Conservation (phyloP, 2,888 invertebrate genomes). For the Brachypalpus laphriformis region DNA sequence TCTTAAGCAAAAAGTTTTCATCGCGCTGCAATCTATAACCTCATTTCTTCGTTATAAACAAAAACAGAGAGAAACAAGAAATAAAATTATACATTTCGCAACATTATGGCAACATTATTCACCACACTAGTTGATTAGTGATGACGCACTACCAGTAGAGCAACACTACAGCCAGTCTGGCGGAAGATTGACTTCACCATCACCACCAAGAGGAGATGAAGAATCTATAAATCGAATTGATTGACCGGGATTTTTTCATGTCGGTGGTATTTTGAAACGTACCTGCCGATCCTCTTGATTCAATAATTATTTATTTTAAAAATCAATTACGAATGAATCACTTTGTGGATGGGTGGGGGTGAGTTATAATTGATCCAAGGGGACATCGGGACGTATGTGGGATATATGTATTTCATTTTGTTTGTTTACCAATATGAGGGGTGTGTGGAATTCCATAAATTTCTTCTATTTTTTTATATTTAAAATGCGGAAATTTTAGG, state of each 20-base stretch:
- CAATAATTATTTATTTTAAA: neutral
- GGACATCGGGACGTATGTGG: slow-evolving; percentile 12
- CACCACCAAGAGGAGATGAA: neutral
- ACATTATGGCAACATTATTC: slow-evolving; percentile 67
- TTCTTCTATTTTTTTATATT: neutral
- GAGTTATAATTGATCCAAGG: neutral
- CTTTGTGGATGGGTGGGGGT: neutral
- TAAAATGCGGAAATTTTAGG: neutral
- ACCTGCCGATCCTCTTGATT: neutral
- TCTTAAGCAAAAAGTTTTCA: slow-evolving; percentile 52
- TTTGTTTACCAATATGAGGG: neutral
- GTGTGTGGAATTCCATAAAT: slow-evolving; percentile 4
- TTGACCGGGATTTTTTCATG: slow-evolving; percentile 32
- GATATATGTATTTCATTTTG: neutral
- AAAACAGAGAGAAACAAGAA: slow-evolving; percentile 18
- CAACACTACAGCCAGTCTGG: slow-evolving; percentile 13
- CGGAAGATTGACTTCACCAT: neutral
- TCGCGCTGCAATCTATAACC: slow-evolving; percentile 60
- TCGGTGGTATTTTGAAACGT: slow-evolving; percentile 36
- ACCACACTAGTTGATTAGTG: slow-evolving; percentile 27
- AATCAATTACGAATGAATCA: neutral
- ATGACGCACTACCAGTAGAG: slow-evolving; percentile 45
- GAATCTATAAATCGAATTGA: neutral
- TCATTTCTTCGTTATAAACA: slow-evolving; percentile 54
- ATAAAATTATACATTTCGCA: slow-evolving; percentile 19